Conservation (phyloP, 2,113 vertebrate genomes). For the Pelecanus crispus region DNA sequence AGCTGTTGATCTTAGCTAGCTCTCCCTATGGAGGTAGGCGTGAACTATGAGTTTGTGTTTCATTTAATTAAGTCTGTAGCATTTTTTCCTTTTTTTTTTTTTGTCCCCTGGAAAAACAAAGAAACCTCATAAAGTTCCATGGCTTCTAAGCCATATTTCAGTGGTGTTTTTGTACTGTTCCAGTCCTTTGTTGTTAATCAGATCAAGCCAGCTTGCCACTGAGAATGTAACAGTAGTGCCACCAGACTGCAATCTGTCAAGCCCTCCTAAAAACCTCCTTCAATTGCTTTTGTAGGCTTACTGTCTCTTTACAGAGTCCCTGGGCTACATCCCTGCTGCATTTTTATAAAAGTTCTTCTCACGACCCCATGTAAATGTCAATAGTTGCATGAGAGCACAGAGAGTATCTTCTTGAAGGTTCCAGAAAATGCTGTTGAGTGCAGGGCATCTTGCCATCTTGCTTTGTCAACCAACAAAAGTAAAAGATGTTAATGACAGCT, state of each 20-base stretch:
- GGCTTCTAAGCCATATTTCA: neutral
- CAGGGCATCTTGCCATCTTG: neutral
- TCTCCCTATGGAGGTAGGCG: neutral
- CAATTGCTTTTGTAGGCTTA: neutral
- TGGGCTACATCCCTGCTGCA: neutral
- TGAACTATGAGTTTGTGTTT: neutral
- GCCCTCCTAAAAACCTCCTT: neutral
- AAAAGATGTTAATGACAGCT: neutral
- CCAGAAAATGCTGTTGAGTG: accelerated
- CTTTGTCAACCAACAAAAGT: neutral
- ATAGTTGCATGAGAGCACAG: neutral
- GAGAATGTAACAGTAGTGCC: neutral
- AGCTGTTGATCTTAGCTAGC: neutral
- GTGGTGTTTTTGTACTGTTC: neutral
- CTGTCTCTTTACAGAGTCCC: neutral
- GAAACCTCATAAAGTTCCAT: neutral
- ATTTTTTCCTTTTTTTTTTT: neutral
- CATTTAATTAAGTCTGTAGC: neutral
- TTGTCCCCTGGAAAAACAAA: neutral
- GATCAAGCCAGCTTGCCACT: neutral
- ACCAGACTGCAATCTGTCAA: conserved; percentile 22
- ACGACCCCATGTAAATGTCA: neutral
- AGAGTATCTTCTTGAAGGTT: neutral
- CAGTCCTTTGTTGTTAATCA: neutral
- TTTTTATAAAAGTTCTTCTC: neutral